Evolutionary conservation across 2,113 vertebrate genomes (phyloP).

Genomic region (Eclectus roratus): DNA sequence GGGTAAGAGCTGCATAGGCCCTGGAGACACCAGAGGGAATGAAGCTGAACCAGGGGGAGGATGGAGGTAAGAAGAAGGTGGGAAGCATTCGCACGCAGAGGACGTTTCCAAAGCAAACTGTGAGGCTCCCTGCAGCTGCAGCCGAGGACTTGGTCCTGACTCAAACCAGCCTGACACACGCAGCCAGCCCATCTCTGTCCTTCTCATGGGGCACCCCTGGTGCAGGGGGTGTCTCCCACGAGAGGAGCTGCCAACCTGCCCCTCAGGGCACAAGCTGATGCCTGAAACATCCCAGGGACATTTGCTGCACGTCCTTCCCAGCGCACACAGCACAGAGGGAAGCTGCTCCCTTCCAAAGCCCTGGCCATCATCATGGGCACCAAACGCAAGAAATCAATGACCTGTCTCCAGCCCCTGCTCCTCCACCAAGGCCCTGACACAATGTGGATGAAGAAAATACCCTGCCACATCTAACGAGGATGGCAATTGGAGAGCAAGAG

Average conservation of each 20-base stretch:
- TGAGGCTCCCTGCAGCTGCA: neutral
- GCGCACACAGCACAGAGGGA: accelerated
- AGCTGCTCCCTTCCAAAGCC: neutral
- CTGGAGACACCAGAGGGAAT: accelerated
- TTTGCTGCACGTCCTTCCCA: accelerated
- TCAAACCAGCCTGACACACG: neutral
- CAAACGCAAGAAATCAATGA: accelerated
- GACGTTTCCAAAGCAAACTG: neutral
- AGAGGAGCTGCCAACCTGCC: neutral
- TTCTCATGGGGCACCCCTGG: neutral
- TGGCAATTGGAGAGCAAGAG: neutral
- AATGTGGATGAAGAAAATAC: neutral
- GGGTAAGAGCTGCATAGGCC: neutral
- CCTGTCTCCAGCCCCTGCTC: neutral
- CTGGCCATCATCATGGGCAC: neutral
- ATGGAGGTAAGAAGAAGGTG: neutral
- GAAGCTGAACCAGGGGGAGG: neutral
- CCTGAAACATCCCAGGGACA: neutral
- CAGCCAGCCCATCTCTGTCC: neutral
- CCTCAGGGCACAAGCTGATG: neutral
- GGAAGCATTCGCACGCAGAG: neutral
- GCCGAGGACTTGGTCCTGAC: neutral
- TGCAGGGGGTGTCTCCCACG: accelerated
- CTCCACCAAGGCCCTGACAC: neutral
- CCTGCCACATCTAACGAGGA: neutral